Evolutionary conservation across 2,888 invertebrate genomes (phyloP).

Genomic region (Schrankia costaestrigalis): DNA sequence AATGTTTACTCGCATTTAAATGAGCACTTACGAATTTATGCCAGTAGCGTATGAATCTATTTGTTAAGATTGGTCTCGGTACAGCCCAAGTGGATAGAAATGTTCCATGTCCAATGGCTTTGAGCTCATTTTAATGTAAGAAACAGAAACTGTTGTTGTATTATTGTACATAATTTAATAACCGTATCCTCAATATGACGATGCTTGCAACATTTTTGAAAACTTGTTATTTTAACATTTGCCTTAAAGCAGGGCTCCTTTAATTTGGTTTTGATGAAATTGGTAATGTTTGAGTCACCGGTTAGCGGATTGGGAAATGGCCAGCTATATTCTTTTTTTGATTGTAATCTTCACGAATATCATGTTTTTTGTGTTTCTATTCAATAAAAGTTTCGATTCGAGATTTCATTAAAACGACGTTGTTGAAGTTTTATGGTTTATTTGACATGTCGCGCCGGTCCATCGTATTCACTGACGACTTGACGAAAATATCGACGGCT

Average conservation of each 20-base stretch:
- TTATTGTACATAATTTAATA: constrained; percentile 40
- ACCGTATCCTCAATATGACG: constrained; percentile 36
- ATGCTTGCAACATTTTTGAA: constrained; percentile 55
- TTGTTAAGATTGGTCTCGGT: constrained; percentile 48
- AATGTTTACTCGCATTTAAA: constrained; percentile 60
- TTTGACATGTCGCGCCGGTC: constrained; percentile 53
- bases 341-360: constrained; percentile 8
- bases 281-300: constrained; percentile 45
- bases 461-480: constrained; percentile 43
- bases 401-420: constrained; percentile 13
- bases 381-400: constrained; percentile 34
- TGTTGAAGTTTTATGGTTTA: constrained; percentile 52
- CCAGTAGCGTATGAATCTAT: constrained; percentile 45
- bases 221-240: constrained; percentile 71
- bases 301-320: constrained; percentile 39
- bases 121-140: constrained; percentile 19
- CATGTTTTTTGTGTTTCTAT: constrained; percentile 18
- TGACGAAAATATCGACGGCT: constrained; percentile 70
- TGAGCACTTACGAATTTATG: constrained; percentile 53
- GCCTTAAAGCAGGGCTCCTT: constrained; percentile 51
- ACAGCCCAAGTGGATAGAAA: constrained; percentile 31
- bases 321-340: constrained; percentile 26
- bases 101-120: constrained; percentile 20
- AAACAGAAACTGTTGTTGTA: constrained; percentile 30
- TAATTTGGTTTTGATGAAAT: constrained; percentile 56